Evolutionary conservation across 1,140 invertebrate genomes (phyloP).

Genomic region (Drosophila mayri): DNA sequence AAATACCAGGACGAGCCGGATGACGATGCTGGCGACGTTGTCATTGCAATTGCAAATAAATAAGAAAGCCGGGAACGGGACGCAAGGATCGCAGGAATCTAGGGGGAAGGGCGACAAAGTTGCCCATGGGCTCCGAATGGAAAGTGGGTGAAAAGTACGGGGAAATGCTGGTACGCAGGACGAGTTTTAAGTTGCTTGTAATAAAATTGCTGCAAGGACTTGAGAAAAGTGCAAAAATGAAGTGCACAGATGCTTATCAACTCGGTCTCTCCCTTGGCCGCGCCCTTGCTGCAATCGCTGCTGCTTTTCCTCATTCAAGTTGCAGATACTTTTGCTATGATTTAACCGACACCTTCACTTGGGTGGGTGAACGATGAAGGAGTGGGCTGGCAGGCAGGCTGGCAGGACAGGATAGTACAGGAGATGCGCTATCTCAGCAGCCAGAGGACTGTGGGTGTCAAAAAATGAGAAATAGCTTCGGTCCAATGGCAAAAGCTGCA

Average conservation of each 20-base stretch:
- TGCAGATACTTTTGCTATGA: conserved; percentile 62
- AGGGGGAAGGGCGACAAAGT: conserved; percentile 59
- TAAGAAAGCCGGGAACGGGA: conserved; percentile 58
- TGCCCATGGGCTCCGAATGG: conserved; percentile 20
- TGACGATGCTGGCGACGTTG: conserved; percentile 64
- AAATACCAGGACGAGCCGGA: conserved; percentile 69
- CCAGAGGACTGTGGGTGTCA: conserved; percentile 29
- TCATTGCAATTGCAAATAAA: conserved; percentile 83
- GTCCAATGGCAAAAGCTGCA: conserved; percentile 20
- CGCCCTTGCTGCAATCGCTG: conserved; percentile 26
- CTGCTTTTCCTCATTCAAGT: conserved; percentile 23
- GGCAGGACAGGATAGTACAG: not conserved
- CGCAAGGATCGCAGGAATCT: conserved; percentile 45
- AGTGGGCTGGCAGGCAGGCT: not conserved
- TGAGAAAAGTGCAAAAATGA: conserved; percentile 79
- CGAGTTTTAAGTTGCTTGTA: conserved; percentile 78
- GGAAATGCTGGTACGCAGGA: conserved; percentile 14
- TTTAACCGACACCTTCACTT: conserved; percentile 57
- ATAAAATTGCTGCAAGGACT: conserved; percentile 73
- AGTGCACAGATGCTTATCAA: conserved; percentile 80
- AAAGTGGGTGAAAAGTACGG: not conserved
- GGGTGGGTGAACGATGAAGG: not conserved
- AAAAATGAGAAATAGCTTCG: conserved; percentile 50
- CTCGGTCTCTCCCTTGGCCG: conserved; percentile 17
- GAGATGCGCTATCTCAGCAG: conserved; percentile 7